Evolutionary conservation across 2,797 vertebrate species (phyloP), one percentile per base, ranked within the genome.

Genomic region (Babyrousa celebensis): DNA sequence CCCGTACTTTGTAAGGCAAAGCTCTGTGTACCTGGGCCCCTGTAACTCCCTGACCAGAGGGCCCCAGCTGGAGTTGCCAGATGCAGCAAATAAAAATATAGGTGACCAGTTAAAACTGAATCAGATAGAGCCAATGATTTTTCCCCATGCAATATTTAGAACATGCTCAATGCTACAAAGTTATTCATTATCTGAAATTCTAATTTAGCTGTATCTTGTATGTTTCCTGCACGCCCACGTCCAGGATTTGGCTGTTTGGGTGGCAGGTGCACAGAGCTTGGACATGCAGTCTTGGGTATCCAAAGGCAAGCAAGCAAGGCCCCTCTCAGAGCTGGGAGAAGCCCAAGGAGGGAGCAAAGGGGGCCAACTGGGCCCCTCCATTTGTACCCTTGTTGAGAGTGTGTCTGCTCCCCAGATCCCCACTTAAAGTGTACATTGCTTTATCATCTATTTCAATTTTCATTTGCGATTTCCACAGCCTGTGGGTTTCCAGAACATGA

Each of bases 61-160:
- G 58, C 16, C 56, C 29, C 40, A 23, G 21, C 6, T 71, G 12
- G 21, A 23, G 27, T 10, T 85, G 32, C 52, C 56, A 92, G 56
- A 92, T 52, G 77, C 70, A 91, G 40, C n/a, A 77, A 89, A 60
- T 56, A 74, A 85, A 93, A 75, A 60, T 48, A 82, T 10, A 86
- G 58, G 8, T 83, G 9, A 12, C 7, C 25, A 86, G 52, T 83
- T 89, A 70, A 77, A 71, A 80, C 52, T 82, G 65, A 92, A 43
- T 58, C n/a, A 91, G 80, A 75, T 70, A 83, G 1, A 71, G 68
- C 25, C 78, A 84, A n/a, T 20, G 52, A 48, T 15, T 85, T 94
- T 85, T 62, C 21, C 16, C 36, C 17, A 82, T 68, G 23, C 67
- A 87, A 63, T 88, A 83, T 68, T 74, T 90, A 79, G 40, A n/a